Evolutionary conservation across 2,797 vertebrate genomes (phyloP), one percentile per base, ranked within the genome.

Genomic region (Tokudaia muenninki): DNA sequence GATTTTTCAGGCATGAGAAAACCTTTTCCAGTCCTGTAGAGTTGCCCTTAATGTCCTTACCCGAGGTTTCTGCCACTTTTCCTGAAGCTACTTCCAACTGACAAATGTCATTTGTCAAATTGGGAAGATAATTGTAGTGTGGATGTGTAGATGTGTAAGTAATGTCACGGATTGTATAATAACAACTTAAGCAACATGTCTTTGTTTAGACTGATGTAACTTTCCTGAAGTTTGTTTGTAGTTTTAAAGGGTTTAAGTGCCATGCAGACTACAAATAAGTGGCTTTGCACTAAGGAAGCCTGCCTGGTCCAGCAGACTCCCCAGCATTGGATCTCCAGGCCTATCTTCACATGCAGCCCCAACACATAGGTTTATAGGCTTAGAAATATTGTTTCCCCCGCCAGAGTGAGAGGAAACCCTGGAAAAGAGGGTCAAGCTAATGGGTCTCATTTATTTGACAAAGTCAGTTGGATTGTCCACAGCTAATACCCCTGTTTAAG

Each of bases 131-230:
- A 98, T 97, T 98, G 97, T 92, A 75, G 96, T 97, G 95, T 97
- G 59, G 55, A 89, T 93, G 79, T 84, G 96, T 98, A 94, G 77
- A 92, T 93, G 77, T 87, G 96, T 98, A 95, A 98, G 98, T 90
- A 98, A 98, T 98, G 97, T 98, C 97, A 98, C 67, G 94, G 97
- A 97, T 95, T 97, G 97, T 92, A 96, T 98, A 97, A 96, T 96
- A 72, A 95, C 89, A 96, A 95, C 98, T 98, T 98, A 96, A 98
- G 94, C 94, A 98, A 98, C 94, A 95, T 96, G 97, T 98, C 96
- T 96, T 98, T 98, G 97, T 98, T 98, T 98, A 98, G 84, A 92
- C 94, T 96, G 97, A 94, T 98, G 96, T 98, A 98, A 98, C 97
- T 98, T 98, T 98, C 95, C 92, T 91, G 63, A 98, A 98, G 98